Conservation (phyloP, 2,888 invertebrate species). For the Nemotelus nigrinus region DNA sequence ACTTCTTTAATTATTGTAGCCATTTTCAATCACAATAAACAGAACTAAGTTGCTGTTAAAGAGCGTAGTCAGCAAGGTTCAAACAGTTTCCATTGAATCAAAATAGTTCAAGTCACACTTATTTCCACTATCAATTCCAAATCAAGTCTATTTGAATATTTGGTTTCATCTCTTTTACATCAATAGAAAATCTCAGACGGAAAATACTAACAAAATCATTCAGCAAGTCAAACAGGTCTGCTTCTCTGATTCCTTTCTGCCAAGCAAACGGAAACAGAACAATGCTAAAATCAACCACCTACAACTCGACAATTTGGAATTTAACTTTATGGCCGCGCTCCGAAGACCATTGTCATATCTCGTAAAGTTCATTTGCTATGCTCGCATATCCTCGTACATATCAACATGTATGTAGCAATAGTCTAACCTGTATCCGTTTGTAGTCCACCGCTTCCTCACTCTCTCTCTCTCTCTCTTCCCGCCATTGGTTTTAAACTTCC, state of each 20-base stretch:
- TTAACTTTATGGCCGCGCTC: conserved; percentile 39
- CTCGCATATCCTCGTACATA: too few species aligned
- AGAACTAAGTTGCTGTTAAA: too few species aligned
- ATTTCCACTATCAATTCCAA: background rate
- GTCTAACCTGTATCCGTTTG: background rate
- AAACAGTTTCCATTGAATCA: too few species aligned
- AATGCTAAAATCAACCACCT: conserved; percentile 35
- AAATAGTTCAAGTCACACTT: background rate
- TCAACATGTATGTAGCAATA: too few species aligned
- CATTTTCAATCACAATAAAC: too few species aligned
- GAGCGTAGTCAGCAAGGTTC: too few species aligned
- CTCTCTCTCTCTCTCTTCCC: background rate
- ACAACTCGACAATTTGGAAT: conserved; percentile 31
- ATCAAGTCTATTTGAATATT: background rate
- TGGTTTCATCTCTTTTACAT: background rate
- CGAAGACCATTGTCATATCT: conserved; percentile 44
- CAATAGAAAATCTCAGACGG: background rate
- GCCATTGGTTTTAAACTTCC: background rate
- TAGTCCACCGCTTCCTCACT: background rate
- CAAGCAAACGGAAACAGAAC: conserved; percentile 23
- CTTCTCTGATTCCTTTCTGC: background rate
- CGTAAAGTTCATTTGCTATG: conserved; percentile 36
- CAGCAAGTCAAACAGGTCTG: background rate
- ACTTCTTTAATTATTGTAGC: too few species aligned
- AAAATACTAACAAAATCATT: background rate